phyloP scores from a whole-genome alignment of 2,113 vertebrate genomes.

The Rhizomys pruinosus region DNA sequence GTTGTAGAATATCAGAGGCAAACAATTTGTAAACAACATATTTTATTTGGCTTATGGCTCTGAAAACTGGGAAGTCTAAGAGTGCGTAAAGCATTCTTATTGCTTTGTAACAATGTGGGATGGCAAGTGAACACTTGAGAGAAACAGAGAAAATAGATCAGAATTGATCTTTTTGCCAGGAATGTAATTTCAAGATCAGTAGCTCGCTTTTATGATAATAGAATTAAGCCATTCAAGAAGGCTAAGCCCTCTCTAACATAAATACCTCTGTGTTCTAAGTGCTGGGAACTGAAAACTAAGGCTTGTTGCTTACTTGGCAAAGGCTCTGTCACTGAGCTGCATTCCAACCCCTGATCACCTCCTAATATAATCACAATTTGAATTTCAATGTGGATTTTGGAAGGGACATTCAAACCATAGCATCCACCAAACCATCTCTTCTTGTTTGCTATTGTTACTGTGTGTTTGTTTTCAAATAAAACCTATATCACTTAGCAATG shows the following conservation, averaged over 20 bases:
- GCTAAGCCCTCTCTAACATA: neutral
- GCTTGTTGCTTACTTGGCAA: neutral
- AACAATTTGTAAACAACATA: neutral
- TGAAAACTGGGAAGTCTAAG: neutral
- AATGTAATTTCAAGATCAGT: neutral
- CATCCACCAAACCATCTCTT: neutral
- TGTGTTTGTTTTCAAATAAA: slow-evolving; percentile 1
- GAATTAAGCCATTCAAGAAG: neutral
- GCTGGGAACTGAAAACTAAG: neutral
- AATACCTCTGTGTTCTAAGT: neutral
- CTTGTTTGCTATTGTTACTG: slow-evolving; percentile 14
- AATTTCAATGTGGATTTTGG: neutral
- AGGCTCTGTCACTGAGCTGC: neutral
- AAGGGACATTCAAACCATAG: neutral
- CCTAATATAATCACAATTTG: neutral
- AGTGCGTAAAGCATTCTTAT: neutral
- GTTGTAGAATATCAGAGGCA: neutral
- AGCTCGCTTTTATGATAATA: neutral
- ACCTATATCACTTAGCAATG: neutral
- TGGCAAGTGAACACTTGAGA: neutral
- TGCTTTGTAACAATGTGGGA: neutral
- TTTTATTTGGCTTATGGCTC: neutral
- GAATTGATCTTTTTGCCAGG: neutral
- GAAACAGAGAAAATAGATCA: neutral
- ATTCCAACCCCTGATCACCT: neutral